Percentiles rank a stretch among this genome's conserved stretches.
These are phyloP conservation scores for Euglossa dilemma DNA, from an alignment of 1,140 invertebrate genomes.

Conservation along the genomic window DNA sequence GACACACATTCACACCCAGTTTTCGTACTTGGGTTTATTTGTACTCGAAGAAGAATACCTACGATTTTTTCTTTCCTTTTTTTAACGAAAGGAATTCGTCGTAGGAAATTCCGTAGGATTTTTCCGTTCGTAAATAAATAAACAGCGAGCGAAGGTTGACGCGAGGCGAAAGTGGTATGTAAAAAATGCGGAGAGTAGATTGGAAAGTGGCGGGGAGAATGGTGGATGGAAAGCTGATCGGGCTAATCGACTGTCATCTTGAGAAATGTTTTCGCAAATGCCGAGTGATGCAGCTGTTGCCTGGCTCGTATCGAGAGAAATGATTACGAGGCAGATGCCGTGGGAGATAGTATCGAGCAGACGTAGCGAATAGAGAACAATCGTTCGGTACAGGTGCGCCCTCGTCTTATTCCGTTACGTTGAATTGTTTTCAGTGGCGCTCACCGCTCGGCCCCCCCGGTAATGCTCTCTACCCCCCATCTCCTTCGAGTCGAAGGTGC, in stretches of 20 bases:
- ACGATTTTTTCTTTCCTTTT: too few species aligned
- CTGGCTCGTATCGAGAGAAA: conserved; percentile 39
- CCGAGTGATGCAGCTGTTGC: conserved; percentile 29
- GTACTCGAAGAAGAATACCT: too few species aligned
- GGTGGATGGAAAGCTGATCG: conserved; percentile 33
- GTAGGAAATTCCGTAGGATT: too few species aligned
- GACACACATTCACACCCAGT: too few species aligned
- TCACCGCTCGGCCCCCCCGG: neutral
- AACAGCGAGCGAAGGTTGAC: neutral
- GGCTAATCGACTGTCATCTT: conserved; percentile 53
- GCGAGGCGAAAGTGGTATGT: neutral
- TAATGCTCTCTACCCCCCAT: conserved; percentile 5
- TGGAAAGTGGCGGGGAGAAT: neutral
- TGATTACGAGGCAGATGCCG: conserved; percentile 17
- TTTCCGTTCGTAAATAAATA: neutral
- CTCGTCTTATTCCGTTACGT: conserved; percentile 36
- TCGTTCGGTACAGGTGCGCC: conserved; percentile 30
- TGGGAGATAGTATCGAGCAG: conserved; percentile 39
- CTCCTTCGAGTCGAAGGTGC: conserved; percentile 10
- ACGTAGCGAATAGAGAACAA: conserved; percentile 44
- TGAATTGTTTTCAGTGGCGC: conserved; percentile 50
- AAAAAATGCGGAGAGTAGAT: neutral
- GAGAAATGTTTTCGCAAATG: conserved; percentile 52
- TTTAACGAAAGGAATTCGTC: too few species aligned
- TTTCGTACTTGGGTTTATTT: too few species aligned